These are phyloP conservation scores for Semibalanus balanoides DNA, from an alignment of 1,140 invertebrate genomes.

Conservation along the genomic window DNA sequence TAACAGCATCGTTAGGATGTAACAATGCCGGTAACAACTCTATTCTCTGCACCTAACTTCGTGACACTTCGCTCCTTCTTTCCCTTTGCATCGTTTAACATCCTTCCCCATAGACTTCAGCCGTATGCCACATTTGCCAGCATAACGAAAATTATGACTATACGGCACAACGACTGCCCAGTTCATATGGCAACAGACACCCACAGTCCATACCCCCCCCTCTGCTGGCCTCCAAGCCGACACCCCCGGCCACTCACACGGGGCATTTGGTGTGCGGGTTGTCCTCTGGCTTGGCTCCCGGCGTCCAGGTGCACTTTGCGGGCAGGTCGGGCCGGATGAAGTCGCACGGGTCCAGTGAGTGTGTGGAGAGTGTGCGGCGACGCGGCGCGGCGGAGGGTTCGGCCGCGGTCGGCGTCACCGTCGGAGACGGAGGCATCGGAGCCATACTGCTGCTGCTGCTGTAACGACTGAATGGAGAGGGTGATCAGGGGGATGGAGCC, in stretches of 20 bases:
- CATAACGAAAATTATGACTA: neutral
- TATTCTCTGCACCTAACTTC: no score
- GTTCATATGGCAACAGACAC: neutral
- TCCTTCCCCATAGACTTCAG: no score
- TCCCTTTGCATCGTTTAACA: no score
- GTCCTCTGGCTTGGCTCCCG: neutral
- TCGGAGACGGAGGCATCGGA: neutral
- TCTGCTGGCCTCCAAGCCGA: neutral
- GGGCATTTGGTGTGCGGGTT: neutral
- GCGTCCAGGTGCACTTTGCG: conserved; percentile 22
- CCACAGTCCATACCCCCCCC: no score
- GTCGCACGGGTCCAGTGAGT: conserved; percentile 23
- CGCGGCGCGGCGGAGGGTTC: neutral
- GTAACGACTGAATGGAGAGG: no score
- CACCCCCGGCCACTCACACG: neutral
- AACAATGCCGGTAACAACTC: no score
- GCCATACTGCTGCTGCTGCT: no score
- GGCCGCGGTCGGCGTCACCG: neutral
- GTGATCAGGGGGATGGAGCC: no score
- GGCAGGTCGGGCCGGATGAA: conserved; percentile 42
- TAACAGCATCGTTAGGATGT: no score
- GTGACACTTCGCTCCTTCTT: no score
- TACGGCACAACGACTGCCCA: neutral
- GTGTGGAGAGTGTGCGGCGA: neutral
- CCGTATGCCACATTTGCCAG: no score